These are phyloP conservation scores for Calycopis cecrops DNA, from an alignment of 1,140 invertebrate species.

Conservation along the genomic window DNA sequence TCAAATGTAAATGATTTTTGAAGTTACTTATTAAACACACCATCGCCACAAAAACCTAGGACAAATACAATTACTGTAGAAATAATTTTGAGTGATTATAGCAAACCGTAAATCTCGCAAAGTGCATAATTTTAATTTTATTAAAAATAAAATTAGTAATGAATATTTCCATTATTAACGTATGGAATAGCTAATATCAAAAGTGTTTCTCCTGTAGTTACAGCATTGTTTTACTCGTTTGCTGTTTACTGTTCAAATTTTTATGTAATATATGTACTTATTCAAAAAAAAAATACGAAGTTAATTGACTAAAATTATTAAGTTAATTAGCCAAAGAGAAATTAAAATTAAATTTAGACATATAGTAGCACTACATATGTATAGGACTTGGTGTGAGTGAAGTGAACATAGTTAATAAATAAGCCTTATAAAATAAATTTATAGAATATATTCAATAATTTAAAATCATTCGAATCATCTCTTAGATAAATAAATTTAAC, in stretches of 20 bases:
- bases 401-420: not conserved
- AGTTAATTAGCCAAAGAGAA: not conserved
- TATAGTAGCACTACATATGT: not conserved
- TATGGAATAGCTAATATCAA: no score
- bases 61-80: no score
- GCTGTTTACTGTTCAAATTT: not conserved
- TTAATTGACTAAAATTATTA: constrained; percentile 2
- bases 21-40: no score
- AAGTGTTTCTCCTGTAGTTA: not conserved
- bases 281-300: not conserved
- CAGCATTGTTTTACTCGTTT: no score
- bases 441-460: not conserved
- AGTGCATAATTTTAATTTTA: no score
- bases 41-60: no score
- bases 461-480: not conserved
- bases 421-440: constrained; percentile 8
- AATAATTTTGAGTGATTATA: no score
- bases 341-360: not conserved
- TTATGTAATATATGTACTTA: not conserved
- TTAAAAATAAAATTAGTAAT: no score
- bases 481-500: not conserved
- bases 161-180: no score
- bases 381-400: not conserved
- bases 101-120: no score
- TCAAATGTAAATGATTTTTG: no score